phyloP scores from a whole-genome alignment of 1,140 invertebrate species.

The Callitettix versicolor region DNA sequence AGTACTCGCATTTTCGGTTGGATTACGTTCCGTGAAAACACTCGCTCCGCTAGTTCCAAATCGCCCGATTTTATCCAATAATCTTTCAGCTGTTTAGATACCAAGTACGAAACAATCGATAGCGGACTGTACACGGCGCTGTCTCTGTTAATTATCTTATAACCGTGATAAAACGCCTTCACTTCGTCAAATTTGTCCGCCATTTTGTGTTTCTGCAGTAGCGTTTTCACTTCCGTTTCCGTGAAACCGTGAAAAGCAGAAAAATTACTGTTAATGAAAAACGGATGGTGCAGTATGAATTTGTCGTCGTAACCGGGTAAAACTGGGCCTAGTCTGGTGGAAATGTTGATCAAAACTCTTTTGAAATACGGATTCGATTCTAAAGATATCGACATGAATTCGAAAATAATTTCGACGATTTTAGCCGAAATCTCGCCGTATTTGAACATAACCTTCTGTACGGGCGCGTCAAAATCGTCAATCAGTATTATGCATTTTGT shows the following conservation, averaged over 20 bases:
- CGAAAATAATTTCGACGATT: not conserved
- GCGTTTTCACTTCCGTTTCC: not conserved
- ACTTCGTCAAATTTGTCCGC: not conserved
- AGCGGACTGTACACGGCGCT: not conserved
- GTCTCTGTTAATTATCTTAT: not conserved
- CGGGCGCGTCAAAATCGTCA: not conserved
- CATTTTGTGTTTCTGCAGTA: not conserved
- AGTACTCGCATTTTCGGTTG: not conserved
- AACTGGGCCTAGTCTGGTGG: not conserved
- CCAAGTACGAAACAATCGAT: not conserved
- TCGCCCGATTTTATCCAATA: not conserved
- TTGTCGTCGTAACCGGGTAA: not conserved
- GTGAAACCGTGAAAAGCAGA: not conserved
- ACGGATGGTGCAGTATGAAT: not conserved
- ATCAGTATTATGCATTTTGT: not conserved
- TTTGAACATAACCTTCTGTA: not conserved
- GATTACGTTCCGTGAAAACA: not conserved
- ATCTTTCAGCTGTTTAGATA: not conserved
- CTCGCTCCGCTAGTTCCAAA: not conserved
- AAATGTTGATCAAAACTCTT: not conserved
- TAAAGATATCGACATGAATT: not conserved
- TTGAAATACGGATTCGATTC: not conserved
- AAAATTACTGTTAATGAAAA: not conserved
- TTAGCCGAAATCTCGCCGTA: not conserved
- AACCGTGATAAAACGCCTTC: not conserved